Percentiles rank a stretch among this genome's conserved stretches.
These are phyloP conservation scores for Atlantisia rogersi DNA, from an alignment of 2,113 vertebrate species.

Conservation along the genomic window DNA sequence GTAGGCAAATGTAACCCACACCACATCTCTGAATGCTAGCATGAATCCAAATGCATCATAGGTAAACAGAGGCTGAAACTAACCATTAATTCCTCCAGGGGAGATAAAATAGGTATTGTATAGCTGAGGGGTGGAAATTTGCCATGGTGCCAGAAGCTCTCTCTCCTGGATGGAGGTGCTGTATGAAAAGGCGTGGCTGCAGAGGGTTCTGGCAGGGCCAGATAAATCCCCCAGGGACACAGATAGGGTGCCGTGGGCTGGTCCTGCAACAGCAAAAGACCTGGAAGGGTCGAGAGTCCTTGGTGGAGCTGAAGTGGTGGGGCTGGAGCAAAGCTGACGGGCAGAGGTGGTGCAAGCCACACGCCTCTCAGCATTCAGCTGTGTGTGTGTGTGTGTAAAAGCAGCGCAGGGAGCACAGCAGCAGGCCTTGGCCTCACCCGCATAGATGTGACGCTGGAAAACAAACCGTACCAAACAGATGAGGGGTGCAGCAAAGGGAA, in stretches of 20 bases:
- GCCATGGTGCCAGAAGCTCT: neutral
- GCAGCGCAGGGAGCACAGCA: neutral
- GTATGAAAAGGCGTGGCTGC: neutral
- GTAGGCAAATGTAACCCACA: too few relatives aligned
- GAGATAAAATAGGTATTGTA: conserved; percentile 1
- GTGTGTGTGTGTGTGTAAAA: neutral
- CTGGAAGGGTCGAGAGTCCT: neutral
- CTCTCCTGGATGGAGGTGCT: neutral
- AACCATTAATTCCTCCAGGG: neutral
- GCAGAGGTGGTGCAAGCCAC: neutral
- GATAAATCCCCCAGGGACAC: neutral
- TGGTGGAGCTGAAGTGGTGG: neutral
- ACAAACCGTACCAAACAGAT: neutral
- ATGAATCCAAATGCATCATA: too few relatives aligned
- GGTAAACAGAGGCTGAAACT: neutral
- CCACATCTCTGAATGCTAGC: too few relatives aligned
- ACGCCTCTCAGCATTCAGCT: neutral
- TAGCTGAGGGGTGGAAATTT: neutral
- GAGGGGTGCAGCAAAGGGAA: neutral
- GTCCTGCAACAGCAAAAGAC: neutral
- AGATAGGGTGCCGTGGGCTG: accelerated
- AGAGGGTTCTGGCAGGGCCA: neutral
- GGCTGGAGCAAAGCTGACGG: neutral
- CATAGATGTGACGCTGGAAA: neutral
- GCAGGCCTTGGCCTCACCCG: neutral